A percentile compares a stretch with the other conserved stretches of the same genome.
Conservation (phyloP, 2,797 vertebrate genomes). For the Lacerta bilineata region DNA sequence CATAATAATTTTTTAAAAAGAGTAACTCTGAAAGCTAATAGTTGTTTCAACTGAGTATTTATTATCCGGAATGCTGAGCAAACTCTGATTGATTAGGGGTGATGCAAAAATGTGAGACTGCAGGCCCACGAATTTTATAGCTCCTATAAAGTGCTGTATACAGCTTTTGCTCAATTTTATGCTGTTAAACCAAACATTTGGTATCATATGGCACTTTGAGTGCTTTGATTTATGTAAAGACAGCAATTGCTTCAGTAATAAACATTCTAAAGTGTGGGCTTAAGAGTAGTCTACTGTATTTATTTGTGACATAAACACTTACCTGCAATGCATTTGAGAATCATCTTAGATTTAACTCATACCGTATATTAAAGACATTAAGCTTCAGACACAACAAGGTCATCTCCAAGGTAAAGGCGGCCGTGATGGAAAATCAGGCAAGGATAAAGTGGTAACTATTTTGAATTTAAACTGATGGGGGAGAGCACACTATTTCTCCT, state of each 20-base stretch:
- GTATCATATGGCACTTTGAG: constrained; percentile 77
- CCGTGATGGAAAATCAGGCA: constrained; percentile 59
- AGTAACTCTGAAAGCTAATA: constrained; percentile 60
- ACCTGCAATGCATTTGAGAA: constrained; percentile 71
- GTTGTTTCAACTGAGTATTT: constrained; percentile 51
- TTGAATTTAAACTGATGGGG: constrained; percentile 49
- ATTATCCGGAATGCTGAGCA: constrained; percentile 50
- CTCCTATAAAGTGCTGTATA: constrained; percentile 70
- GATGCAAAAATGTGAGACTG: constrained; percentile 66
- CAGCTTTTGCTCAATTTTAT: constrained; percentile 74
- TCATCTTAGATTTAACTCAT: constrained; percentile 66
- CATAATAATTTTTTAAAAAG: constrained; percentile 38
- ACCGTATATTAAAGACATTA: constrained; percentile 65
- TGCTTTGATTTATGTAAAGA: constrained; percentile 76
- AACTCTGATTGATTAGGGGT: constrained; percentile 66
- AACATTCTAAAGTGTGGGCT: constrained; percentile 70
- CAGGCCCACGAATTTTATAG: constrained; percentile 72
- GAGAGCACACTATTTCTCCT: constrained; percentile 55
- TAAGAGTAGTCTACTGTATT: constrained; percentile 76
- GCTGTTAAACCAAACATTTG: constrained; percentile 74
- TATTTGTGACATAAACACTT: constrained; percentile 79
- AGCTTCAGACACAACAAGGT: constrained; percentile 71
- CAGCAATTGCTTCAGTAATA: constrained; percentile 75
- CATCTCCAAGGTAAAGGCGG: constrained; percentile 72
- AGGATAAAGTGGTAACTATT: constrained; percentile 55